Percentiles rank a stretch among this genome's conserved stretches.
Evolutionary conservation across 2,797 vertebrate genomes (phyloP).

Genomic region (Anableps anableps): DNA sequence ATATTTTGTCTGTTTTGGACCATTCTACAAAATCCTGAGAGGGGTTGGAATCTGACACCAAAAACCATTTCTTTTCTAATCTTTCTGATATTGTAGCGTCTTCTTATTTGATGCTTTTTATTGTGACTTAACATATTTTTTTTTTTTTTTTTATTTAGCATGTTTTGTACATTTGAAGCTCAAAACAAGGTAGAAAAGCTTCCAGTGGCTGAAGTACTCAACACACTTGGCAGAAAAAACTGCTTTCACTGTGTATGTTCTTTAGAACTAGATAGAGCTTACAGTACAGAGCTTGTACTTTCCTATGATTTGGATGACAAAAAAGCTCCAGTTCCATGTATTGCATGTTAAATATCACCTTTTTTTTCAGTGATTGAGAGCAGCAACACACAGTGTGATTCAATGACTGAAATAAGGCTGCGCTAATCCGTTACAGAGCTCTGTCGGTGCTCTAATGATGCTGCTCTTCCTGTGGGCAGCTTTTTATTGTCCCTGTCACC

Average conservation of each 20-base stretch:
- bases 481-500: conserved; percentile 42
- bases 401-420: conserved; percentile 38
- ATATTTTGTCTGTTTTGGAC: background rate
- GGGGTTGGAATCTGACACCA: background rate
- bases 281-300: background rate
- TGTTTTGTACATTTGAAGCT: background rate
- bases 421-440: conserved; percentile 31
- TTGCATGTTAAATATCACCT: conserved; percentile 41
- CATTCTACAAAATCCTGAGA: background rate
- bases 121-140: background rate
- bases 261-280: background rate
- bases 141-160: background rate
- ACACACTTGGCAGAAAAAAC: background rate
- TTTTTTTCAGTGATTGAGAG: conserved; percentile 27
- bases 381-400: conserved; percentile 42
- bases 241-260: background rate
- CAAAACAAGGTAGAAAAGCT: background rate
- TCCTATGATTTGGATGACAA: background rate
- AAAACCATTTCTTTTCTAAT: background rate
- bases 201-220: background rate
- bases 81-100: background rate
- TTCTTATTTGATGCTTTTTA: background rate
- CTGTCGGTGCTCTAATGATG: conserved; percentile 27
- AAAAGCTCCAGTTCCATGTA: conserved; percentile 18
- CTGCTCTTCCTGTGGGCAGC: conserved; percentile 29